Percentiles rank a stretch among this genome's conserved stretches.
Conservation (phyloP, 2,113 vertebrate genomes). For the Megaleporinus macrocephalus region DNA sequence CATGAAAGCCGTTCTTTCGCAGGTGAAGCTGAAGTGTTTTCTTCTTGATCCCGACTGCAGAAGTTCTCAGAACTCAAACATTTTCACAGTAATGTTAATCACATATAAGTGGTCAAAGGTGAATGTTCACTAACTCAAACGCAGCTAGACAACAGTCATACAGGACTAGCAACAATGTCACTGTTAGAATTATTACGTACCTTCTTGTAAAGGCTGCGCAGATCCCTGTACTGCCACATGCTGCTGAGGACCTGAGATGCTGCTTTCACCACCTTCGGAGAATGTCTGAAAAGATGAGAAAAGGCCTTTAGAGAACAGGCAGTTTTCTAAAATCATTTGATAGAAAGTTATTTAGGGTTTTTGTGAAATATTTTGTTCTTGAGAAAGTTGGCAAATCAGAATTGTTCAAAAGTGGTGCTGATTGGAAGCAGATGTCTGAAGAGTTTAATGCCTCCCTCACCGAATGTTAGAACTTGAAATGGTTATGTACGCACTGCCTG, state of each 20-base stretch:
- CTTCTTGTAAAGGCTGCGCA: conserved; percentile 99
- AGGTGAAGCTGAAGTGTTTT: background rate
- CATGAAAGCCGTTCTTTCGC: background rate
- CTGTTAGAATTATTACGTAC: conserved; percentile 72
- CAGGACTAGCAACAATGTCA: background rate
- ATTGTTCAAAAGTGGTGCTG: too few species aligned
- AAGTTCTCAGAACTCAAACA: conserved; percentile 1
- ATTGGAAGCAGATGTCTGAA: too few species aligned
- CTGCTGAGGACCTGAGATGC: conserved; percentile 99
- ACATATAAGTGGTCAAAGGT: background rate
- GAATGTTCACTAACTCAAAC: background rate
- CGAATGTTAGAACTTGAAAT: too few species aligned
- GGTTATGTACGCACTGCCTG: too few species aligned
- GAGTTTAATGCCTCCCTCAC: too few species aligned
- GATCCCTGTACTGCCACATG: conserved; percentile 99
- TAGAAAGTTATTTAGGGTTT: too few species aligned
- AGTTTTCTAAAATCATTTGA: too few species aligned
- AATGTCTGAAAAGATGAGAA: conserved; percentile 81
- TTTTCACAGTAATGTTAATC: conserved; percentile 18
- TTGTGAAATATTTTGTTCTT: too few species aligned
- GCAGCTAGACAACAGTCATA: background rate
- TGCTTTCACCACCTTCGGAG: conserved; percentile 98
- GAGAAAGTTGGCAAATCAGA: too few species aligned
- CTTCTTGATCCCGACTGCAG: conserved; percentile 1
- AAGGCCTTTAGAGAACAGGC: background rate